Evolutionary conservation across 30 jellyfish, hydroid and myxozoan genomes (phyloP).

Genomic region (Catostylus mosaicus): DNA sequence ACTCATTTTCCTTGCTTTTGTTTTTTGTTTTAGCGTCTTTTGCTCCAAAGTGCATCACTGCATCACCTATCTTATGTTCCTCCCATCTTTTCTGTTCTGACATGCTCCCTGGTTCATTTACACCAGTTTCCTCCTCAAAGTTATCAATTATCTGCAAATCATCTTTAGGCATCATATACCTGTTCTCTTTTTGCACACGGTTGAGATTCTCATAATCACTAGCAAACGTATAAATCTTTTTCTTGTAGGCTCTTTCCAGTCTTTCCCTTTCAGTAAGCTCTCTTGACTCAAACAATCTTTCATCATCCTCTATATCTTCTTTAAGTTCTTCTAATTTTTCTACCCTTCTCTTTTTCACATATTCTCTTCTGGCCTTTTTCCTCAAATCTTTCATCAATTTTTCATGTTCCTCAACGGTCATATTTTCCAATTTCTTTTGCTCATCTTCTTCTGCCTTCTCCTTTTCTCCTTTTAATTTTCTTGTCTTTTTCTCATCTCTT

Average conservation of each 20-base stretch:
- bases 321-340: conserved; percentile 90
- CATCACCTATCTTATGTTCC: conserved; percentile 94
- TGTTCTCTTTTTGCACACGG: conserved; percentile 78
- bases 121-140: conserved; percentile 82
- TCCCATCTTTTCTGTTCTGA: conserved; percentile 99
- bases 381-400: conserved; percentile 79
- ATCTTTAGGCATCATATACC: conserved; percentile 98
- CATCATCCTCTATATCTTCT: conserved; percentile 98
- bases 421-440: conserved; percentile 68
- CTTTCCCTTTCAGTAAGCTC: conserved; percentile 94
- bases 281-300: conserved; percentile 75
- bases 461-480: conserved; percentile 84
- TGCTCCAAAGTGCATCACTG: conserved; percentile 97
- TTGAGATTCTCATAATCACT: conserved; percentile 82
- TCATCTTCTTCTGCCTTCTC: conserved; percentile 75
- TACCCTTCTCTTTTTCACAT: conserved; percentile 89
- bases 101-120: conserved; percentile 76
- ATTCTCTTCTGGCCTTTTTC: conserved; percentile 95
- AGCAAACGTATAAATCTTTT: conserved; percentile 89
- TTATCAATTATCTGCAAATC: conserved; percentile 87
- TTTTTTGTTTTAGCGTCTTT: conserved; percentile 83
- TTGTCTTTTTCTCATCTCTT: conserved; percentile 90
- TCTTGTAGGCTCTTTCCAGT: conserved; percentile 86
- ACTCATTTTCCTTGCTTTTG: conserved; percentile 64
- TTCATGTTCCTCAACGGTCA: conserved; percentile 85